Percentiles rank a stretch among this genome's conserved stretches.
phyloP scores from a whole-genome alignment of 2,797 vertebrate genomes.

The Centroberyx gerrardi region DNA sequence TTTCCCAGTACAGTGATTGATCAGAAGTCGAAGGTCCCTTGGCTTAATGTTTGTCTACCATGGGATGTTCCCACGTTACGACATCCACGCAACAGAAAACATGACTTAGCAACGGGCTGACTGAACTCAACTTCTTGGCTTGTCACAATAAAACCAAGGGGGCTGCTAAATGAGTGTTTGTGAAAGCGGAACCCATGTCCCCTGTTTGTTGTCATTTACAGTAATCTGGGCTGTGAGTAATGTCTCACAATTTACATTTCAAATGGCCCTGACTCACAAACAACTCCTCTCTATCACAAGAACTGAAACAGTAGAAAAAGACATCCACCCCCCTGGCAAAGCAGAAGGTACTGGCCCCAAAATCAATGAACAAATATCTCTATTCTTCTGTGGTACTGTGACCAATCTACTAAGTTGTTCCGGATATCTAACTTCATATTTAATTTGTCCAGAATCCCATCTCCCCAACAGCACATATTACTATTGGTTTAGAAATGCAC shows the following conservation, averaged over 20 bases:
- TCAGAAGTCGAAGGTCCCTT: constrained; percentile 44
- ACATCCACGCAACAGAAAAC: constrained; percentile 73
- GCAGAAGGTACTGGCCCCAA: constrained; percentile 22
- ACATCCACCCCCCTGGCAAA: constrained; percentile 11
- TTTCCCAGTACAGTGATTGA: constrained; percentile 70
- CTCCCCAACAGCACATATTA: constrained; percentile 1
- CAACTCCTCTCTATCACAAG: constrained; percentile 42
- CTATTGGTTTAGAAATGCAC: background rate
- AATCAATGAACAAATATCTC: constrained; percentile 34
- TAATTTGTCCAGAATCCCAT: background rate
- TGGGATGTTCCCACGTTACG: constrained; percentile 70
- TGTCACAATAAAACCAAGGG: constrained; percentile 51
- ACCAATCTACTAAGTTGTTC: constrained; percentile 6
- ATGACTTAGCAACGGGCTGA: constrained; percentile 67
- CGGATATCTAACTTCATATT: background rate
- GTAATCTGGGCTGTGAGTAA: constrained; percentile 77
- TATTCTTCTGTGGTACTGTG: background rate
- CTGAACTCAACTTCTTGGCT: constrained; percentile 24
- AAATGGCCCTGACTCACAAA: constrained; percentile 63
- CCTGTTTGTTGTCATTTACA: constrained; percentile 74
- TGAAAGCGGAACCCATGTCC: constrained; percentile 58
- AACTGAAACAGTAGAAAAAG: constrained; percentile 62
- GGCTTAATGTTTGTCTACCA: constrained; percentile 48
- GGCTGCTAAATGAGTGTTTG: constrained; percentile 58
- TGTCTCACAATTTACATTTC: constrained; percentile 67